Evolutionary conservation across 1,140 invertebrate genomes (phyloP), one percentile per base, ranked within the genome.

Genomic region (Schlechtendalia chinensis): DNA sequence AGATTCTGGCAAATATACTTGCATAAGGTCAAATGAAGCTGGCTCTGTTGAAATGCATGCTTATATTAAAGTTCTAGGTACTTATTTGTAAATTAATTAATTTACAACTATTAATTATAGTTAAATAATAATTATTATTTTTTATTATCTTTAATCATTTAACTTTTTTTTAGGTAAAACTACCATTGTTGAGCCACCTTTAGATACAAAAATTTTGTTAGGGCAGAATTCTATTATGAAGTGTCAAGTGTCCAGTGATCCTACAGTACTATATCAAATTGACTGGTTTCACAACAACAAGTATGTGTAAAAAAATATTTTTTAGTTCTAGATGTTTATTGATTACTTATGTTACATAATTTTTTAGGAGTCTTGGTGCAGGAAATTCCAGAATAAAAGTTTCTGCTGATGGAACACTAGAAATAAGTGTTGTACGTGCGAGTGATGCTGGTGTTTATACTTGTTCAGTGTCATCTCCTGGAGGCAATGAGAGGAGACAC

Each of bases 211-310:
- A 83, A 94, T 96, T 27, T 90, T 97, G 59, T 88, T 98, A 3
- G 96, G 96, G 24, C 92, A 96, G 71, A 96, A 93, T 47, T 96
- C 96, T 1, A 92, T 93, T 24, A 87, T 98, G 72, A 93, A 96
- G 83, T 98, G 97, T 87, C 95, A 93, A 88, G 93, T 98, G 39
- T 95, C 92, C n/a, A 94, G 92, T 84, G 96, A 98, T 87, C 91
- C 93, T 27, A 91, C 91, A 82, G 93, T 98, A n/a, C 90, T 92
- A n/a, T 96, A 92, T 84, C 91, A 93, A 82, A 91, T 98, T 82
- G 90, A 93, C 82, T 98, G 96, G 97, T 95, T 92, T 86, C 93
- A 95, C 83, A 93, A 95, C 86, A 90, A 91, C 84, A 91, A 93
- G 91, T 93, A 87, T 88, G 90, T 88, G 12, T 4, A 17, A 61